A percentile compares a stretch with the other conserved stretches of the same genome.
Evolutionary conservation across 2,888 invertebrate genomes (phyloP).

Genomic region (Charanyca ferruginea): DNA sequence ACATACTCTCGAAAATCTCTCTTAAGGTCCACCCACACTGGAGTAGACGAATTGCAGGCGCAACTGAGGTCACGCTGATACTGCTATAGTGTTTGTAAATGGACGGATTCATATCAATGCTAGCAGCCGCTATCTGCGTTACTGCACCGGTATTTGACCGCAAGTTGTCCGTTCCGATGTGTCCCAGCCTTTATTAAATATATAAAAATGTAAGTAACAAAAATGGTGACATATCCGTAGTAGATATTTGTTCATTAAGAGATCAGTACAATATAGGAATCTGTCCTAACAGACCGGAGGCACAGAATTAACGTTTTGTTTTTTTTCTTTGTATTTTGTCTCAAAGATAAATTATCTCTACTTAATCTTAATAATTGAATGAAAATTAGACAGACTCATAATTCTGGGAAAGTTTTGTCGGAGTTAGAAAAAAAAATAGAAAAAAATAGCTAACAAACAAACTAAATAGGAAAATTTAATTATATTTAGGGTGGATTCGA

Average conservation of each 20-base stretch:
- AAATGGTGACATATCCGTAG: not conserved
- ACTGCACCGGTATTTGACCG: no score
- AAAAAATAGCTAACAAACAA: not conserved
- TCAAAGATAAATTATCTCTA: slow-evolving; percentile 9
- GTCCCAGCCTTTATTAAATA: not conserved
- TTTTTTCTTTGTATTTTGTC: no score
- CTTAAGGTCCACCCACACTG: not conserved
- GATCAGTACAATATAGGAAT: no score
- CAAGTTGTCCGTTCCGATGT: not conserved
- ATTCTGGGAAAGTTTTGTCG: not conserved
- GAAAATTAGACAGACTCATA: not conserved
- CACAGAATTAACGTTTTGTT: not conserved
- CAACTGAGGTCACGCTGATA: no score
- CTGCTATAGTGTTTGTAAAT: no score
- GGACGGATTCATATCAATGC: no score
- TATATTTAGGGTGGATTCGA: no score
- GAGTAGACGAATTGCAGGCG: not conserved
- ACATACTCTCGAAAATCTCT: not conserved
- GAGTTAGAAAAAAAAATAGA: not conserved
- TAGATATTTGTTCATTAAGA: no score
- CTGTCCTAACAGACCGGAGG: no score
- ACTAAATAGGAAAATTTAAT: no score
- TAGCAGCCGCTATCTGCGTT: no score
- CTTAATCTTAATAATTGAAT: slow-evolving; percentile 12
- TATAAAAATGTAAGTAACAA: not conserved